Evolutionary conservation across 2,113 vertebrate species (phyloP), one percentile per base, ranked within the genome.

Genomic region (Oenanthe oenanthe): DNA sequence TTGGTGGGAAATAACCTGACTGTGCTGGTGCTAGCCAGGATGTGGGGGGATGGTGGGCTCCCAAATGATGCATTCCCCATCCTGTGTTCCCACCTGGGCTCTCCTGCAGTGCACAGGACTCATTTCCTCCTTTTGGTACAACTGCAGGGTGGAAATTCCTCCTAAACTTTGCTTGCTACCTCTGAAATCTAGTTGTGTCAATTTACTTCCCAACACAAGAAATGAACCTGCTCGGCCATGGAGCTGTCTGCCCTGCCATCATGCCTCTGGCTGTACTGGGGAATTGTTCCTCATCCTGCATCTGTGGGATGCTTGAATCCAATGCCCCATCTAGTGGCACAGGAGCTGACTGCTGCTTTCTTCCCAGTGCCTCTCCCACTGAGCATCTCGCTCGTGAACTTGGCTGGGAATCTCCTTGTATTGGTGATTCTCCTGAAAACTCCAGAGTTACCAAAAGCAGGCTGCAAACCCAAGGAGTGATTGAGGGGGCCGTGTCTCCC

Each of bases 331-430:
- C 92, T 96, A 92, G 95, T 72, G 93, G 96, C 90, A 57, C 54
- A 65, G 20, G 71, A 92, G 62, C 85, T 9, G 13, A 73, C 65
- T 95, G 92, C 92, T 21, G 13, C n/a, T 29, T 83, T 38, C 13
- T 43, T 60, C 38, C 43, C 15, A 1, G 13, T 5, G 26, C 62
- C 38, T 63, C 31, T 79, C 40, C 9, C 32, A 36, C n/a, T 0
- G 1, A 3, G 1, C 6, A 2, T 18, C 60, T 71, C 0, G 0
- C 66, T 79, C 0, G 0, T 1, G 1, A 54, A 50, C 29, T 31
- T 31, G 40, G 54, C 25, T 32, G 8, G 56, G 47, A 47, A 67
- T 22, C 36, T 78, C 32, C 14, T 10, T 12, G 13, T 13, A 14
- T 6, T 43, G 31, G 24, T n/a, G 74, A 34, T 70, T 51, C 47